Base-by-base conservation (phyloP, 2,113 vertebrate genomes). In the Hippocampus comes region DNA sequence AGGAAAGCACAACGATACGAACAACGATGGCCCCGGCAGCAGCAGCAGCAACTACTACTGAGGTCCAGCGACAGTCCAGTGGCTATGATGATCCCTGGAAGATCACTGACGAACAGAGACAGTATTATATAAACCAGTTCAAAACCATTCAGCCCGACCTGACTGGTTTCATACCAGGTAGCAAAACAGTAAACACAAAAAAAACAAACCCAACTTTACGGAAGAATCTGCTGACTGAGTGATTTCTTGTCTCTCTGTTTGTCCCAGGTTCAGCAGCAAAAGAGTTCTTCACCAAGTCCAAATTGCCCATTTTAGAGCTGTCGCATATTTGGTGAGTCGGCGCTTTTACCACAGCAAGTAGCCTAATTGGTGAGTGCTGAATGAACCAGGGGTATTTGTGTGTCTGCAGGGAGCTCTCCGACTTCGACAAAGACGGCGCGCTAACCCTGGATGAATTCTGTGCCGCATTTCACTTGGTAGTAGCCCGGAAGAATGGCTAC, bases 91-190 rank as follows among this genome's bases (percentile, higher is more conserved):
- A 99, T 81, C 97, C 97, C 41, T 99, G 97, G 97, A 98, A 97
- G 93, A 98, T 99, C 91, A 99, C 97, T 61, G 97, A 99, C 73
- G 97, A 99, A 91, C 97, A 99, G 90, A 95, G 97, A 84, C 96
- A 99, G 93, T 99, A 99, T 95, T 99, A 99, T 90, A 91, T 99
- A 84, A 99, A 98, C 94, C 97, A 99, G 76, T 99, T 99, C 91
- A 99, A 99, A 94, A 99, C 94, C 86, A 99, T 99, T 91, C 97
- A 98, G 76, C 94, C 96, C 59, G 97, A 99, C 91, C 94, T 99
- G 76, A 97, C 94, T 46, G 97, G 97, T 87, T 98, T 98, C 90
- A 99, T 99, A 89, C 97, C 97, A 89, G 97, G 97, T 99, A 89
- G 89, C 84, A 38, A 21, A 60, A 2, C 27, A 53, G 0, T 57